Evolutionary conservation across 2,888 invertebrate genomes (phyloP), one percentile per base, ranked within the genome.

Genomic region (Philhelius pedissequus): DNA sequence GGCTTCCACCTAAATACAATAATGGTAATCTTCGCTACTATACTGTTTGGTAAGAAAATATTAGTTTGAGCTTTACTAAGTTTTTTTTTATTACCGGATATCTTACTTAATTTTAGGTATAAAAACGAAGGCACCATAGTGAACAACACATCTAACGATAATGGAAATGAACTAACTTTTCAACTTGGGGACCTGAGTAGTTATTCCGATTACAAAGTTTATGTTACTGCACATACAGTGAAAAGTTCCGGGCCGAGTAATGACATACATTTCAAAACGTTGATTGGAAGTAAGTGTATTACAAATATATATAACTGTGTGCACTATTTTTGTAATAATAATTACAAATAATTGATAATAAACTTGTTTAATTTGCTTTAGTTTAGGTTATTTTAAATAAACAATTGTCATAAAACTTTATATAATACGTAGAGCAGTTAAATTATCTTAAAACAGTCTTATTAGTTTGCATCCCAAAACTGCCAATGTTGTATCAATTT

Each of bases 1-100:
- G 91, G 96, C 91, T 93, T 87, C 93, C 94, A 40, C 97, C 97
- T 1, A 88, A 91, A 2, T 92, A 93, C 22, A 93, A 93, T 88
- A 97, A 97, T 92, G 97, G 97, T 0, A 92, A 94, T 20, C 92
- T 97, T 68, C 93, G 93, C 35, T 93, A 94, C 87, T 97, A 96
- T 90, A 92, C 93, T 6, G 92, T 96, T 73, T 92, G 93, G 86
- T 93, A 93, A 89, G 92, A 56, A 52, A 9, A 13, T 22, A 30
- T 40, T 4, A 38, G 22, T 9, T 27, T 5, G 3, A 25, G 15
- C 0, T 30, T 1, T 22, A 11, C 3, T 9, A 11, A 7, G 1
- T 8, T 6, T 35, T 32, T 8, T 6, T 35, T 32, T 15, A 8
- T 0, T 52, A 7, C n/a, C 4, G 0, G 1, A 45, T 56, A 56